Evolutionary conservation across 2,113 vertebrate species (phyloP).

Genomic region (Malurus cyaneus): DNA sequence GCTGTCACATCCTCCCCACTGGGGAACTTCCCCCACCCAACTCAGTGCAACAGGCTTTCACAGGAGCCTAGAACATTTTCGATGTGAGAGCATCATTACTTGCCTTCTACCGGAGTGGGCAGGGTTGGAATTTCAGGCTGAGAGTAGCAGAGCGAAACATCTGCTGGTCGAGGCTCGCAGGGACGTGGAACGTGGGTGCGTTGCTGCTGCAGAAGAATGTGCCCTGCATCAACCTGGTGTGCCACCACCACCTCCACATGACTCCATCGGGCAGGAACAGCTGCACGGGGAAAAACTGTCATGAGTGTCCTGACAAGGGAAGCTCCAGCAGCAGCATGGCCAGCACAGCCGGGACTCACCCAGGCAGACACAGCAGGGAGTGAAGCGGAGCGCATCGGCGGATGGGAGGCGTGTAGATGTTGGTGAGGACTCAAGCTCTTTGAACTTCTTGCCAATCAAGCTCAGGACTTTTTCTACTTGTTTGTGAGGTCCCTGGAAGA

Average conservation of each 20-base stretch:
- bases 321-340: background rate
- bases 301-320: background rate
- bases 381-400: conserved; percentile 76
- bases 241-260: conserved; percentile 93
- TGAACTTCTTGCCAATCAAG: conserved; percentile 95
- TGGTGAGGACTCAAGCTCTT: conserved; percentile 91
- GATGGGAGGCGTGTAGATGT: conserved; percentile 85
- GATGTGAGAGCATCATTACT: background rate
- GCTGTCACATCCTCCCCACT: background rate
- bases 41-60: background rate
- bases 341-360: conserved; percentile 75
- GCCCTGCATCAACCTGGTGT: conserved; percentile 90
- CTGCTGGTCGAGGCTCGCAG: conserved; percentile 94
- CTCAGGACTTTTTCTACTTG: conserved; percentile 92
- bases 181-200: conserved; percentile 92
- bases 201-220: conserved; percentile 97
- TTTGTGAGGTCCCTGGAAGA: conserved; percentile 82
- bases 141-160: conserved; percentile 95
- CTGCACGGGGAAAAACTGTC: conserved; percentile 45
- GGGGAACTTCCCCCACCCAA: background rate
- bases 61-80: background rate
- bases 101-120: conserved; percentile 89
- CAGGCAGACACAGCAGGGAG: conserved; percentile 91
- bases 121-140: conserved; percentile 90
- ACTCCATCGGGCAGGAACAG: conserved; percentile 91